Percentiles rank a stretch among this genome's conserved stretches.
phyloP scores from a whole-genome alignment of 2,113 vertebrate genomes.

The Gallinago jamesoni region DNA sequence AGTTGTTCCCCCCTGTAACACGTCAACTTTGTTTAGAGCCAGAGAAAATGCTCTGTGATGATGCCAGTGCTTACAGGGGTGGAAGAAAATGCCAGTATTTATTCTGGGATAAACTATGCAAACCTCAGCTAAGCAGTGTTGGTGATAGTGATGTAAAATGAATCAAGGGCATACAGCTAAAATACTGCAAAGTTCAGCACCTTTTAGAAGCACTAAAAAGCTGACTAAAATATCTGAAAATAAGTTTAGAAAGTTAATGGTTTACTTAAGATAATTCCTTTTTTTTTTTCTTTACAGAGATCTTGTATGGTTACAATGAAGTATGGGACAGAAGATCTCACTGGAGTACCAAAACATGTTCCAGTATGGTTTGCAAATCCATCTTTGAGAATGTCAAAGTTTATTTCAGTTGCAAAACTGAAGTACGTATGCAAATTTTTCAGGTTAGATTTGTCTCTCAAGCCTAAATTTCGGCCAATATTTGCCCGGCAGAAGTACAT shows the following conservation, averaged over 20 bases:
- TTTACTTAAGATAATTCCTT: not conserved
- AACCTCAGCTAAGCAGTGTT: not conserved
- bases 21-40: not conserved
- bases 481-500: not conserved
- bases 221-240: not conserved
- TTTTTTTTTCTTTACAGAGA: not conserved
- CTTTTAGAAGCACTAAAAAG: not conserved
- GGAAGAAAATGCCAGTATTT: not conserved
- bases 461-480: not conserved
- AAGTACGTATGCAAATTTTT: not conserved
- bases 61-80: not conserved
- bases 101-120: not conserved
- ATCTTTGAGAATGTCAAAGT: rapidly evolving
- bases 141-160: not conserved
- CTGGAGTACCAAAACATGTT: not conserved
- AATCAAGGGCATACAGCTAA: not conserved
- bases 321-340: not conserved
- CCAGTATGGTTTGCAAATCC: not conserved
- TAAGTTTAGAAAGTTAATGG: not conserved
- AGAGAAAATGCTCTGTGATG: not conserved
- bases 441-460: not conserved
- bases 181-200: not conserved
- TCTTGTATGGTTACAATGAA: not conserved
- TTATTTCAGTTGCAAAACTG: not conserved
- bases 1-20: not conserved